These are phyloP conservation scores for Acleris literana DNA, from an alignment of 2,888 invertebrate species.

Conservation along the genomic window DNA sequence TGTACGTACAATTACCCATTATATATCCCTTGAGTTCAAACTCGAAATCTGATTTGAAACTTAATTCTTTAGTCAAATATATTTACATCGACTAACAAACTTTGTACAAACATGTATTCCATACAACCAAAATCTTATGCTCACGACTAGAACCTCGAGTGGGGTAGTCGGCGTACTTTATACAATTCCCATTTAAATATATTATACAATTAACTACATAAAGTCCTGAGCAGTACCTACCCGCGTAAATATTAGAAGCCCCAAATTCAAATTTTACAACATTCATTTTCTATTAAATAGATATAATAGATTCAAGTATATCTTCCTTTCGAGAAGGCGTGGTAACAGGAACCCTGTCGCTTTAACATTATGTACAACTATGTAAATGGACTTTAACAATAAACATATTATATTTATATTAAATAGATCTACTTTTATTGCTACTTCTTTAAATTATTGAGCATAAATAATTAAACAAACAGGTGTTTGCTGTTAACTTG, in stretches of 20 bases:
- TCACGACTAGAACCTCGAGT: background rate
- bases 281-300: constrained; percentile 28
- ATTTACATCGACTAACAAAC: constrained; percentile 20
- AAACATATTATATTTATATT: constrained; percentile 37
- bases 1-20: too few species aligned
- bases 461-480: constrained; percentile 22
- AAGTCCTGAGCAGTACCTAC: constrained; percentile 1
- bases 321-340: constrained; percentile 15
- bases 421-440: constrained; percentile 37
- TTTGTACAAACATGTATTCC: constrained; percentile 15
- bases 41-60: too few species aligned
- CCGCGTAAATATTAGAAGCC: constrained; percentile 11
- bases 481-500: background rate
- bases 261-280: constrained; percentile 16
- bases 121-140: background rate
- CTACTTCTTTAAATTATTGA: constrained; percentile 28
- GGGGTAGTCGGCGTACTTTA: constrained; percentile 1
- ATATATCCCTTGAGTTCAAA: too few species aligned
- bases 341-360: constrained; percentile 35
- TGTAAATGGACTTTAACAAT: constrained; percentile 37
- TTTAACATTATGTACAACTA: constrained; percentile 28
- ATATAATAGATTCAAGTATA: constrained; percentile 31
- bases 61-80: background rate
- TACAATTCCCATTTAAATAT: constrained; percentile 9
- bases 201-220: constrained; percentile 2